Conservation (phyloP, 2,888 invertebrate genomes). For the Cepaea hortensis region DNA sequence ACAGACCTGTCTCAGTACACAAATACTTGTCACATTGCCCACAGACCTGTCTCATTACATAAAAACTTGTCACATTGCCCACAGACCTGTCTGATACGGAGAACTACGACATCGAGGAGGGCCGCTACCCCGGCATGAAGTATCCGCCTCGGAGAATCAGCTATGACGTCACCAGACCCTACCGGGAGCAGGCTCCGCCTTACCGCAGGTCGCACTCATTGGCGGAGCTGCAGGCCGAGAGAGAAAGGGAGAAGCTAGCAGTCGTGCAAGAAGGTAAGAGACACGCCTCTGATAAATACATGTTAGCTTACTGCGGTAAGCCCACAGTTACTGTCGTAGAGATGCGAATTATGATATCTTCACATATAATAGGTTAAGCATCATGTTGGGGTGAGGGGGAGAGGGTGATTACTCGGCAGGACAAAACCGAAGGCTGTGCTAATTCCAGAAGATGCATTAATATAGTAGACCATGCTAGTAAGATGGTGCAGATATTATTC, state of each 20-base stretch:
- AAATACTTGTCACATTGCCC: no score
- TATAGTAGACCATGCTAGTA: no score
- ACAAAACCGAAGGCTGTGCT: no score
- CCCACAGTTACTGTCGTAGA: no score
- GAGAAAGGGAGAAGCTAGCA: slow-evolving; percentile 52
- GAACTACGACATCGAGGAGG: slow-evolving; percentile 63
- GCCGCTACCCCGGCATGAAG: slow-evolving; percentile 44
- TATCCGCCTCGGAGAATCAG: slow-evolving; percentile 53
- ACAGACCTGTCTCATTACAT: no score
- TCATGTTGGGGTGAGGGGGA: no score
- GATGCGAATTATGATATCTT: no score
- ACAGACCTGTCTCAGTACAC: no score
- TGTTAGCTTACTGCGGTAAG: background rate
- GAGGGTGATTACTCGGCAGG: no score
- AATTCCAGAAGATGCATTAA: no score
- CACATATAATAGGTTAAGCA: no score
- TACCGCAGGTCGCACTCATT: slow-evolving; percentile 68
- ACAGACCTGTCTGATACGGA: slow-evolving; percentile 71
- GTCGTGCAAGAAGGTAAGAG: slow-evolving; percentile 63
- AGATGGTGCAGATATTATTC: no score
- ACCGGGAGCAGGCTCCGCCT: slow-evolving; percentile 60
- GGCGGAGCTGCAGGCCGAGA: slow-evolving; percentile 62
- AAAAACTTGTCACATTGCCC: background rate
- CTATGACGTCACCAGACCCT: slow-evolving; percentile 52
- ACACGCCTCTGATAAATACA: background rate